Conservation (phyloP, 2,888 invertebrate genomes). For the Cecidostiba fungosa region DNA sequence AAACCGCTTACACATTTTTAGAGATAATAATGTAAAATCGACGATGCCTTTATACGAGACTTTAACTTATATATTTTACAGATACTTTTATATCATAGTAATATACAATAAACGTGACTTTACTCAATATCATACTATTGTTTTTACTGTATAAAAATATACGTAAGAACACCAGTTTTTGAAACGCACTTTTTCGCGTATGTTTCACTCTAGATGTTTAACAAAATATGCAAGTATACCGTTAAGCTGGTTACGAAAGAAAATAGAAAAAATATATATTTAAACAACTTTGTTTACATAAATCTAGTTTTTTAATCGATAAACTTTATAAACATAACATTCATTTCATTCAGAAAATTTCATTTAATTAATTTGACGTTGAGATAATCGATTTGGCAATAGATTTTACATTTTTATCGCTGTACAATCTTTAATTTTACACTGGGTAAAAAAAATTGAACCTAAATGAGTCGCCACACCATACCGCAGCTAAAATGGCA, state of each 20-base stretch:
- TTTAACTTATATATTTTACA: neutral
- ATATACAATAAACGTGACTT: neutral
- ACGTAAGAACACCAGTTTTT: neutral
- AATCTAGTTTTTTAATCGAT: neutral
- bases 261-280: neutral
- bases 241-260: neutral
- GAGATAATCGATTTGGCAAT: neutral
- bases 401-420: slow-evolving; percentile 13
- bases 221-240: neutral
- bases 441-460: slow-evolving; percentile 29
- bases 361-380: neutral
- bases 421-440: slow-evolving; percentile 24
- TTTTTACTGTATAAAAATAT: neutral
- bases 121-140: neutral
- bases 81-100: neutral
- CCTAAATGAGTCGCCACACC: slow-evolving; percentile 40
- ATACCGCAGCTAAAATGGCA: slow-evolving; percentile 63
- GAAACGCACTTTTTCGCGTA: neutral
- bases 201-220: neutral
- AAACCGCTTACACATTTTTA: neutral
- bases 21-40: slow-evolving; percentile 30
- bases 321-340: neutral
- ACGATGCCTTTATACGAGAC: neutral
- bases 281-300: neutral
- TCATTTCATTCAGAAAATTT: neutral